Evolutionary conservation across 2,113 vertebrate genomes (phyloP).

Genomic region (Leiothrix lutea): DNA sequence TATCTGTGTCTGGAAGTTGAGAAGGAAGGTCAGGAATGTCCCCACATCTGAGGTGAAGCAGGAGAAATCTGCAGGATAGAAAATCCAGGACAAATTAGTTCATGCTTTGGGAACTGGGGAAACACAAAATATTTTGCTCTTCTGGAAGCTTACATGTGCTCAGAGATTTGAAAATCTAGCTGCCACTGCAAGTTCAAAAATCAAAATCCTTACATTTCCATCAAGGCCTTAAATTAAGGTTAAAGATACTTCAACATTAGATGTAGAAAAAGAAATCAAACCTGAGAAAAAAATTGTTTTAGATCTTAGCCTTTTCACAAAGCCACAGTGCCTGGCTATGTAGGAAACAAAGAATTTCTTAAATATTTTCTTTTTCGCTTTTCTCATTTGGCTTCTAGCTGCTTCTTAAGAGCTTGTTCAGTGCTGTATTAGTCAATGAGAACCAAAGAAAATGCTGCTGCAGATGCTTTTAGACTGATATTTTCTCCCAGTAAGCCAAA

Average conservation of each 20-base stretch:
- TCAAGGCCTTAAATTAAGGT: neutral
- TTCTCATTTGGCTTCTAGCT: neutral
- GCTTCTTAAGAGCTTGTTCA: neutral
- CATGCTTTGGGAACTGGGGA: neutral
- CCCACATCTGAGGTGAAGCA: neutral
- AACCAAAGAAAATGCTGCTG: neutral
- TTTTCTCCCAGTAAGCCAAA: neutral
- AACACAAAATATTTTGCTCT: neutral
- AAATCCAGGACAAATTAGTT: neutral
- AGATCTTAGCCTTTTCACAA: neutral
- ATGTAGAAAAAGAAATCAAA: neutral
- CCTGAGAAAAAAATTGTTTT: neutral
- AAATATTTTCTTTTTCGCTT: neutral
- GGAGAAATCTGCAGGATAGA: neutral
- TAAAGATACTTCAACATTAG: neutral
- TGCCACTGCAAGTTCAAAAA: neutral
- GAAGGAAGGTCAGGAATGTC: neutral
- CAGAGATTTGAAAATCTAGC: neutral
- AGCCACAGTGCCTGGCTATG: neutral
- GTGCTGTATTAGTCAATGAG: neutral
- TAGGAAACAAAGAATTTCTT: neutral
- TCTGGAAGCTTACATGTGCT: neutral
- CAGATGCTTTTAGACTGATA: neutral
- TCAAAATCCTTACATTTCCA: neutral
- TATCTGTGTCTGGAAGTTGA: neutral